Conservation (phyloP, 2,797 vertebrate species). For the Mallotus villosus region DNA sequence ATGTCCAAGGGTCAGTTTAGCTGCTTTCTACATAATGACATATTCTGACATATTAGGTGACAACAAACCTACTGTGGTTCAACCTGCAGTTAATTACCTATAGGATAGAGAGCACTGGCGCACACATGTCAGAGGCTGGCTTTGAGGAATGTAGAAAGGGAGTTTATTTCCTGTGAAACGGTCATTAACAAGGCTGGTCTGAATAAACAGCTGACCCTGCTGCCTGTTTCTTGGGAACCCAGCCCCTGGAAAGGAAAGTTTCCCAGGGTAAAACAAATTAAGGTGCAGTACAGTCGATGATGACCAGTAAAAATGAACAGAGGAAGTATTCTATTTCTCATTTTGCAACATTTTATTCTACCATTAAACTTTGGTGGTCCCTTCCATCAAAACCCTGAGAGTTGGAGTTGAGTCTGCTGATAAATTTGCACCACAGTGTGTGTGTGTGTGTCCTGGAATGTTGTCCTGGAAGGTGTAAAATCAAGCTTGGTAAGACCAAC, state of each 20-base stretch:
- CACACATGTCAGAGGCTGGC: conserved; percentile 51
- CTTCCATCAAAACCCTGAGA: conserved; percentile 33
- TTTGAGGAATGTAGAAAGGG: conserved; percentile 44
- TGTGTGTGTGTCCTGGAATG: background rate
- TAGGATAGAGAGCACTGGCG: conserved; percentile 31
- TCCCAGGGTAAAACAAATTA: background rate
- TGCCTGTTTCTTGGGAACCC: conserved; percentile 42
- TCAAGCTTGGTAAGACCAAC: conserved; percentile 43
- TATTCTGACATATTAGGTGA: conserved; percentile 16
- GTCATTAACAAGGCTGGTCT: conserved; percentile 59
- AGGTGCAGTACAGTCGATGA: conserved; percentile 1
- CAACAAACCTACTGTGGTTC: conserved; percentile 24
- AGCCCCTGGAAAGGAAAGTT: conserved; percentile 25
- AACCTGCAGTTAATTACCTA: conserved; percentile 43
- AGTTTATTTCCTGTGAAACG: conserved; percentile 64
- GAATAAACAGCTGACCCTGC: conserved; percentile 48
- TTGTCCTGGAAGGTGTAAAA: conserved; percentile 34
- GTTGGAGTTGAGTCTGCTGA: conserved; percentile 48
- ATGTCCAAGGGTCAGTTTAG: no score
- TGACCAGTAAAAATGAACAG: background rate
- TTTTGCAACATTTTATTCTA: conserved; percentile 38
- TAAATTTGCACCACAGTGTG: background rate
- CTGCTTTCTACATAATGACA: background rate
- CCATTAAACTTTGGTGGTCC: conserved; percentile 50
- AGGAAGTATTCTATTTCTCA: conserved; percentile 34